phyloP scores from a whole-genome alignment of 2,113 vertebrate genomes.

The Turnix velox region DNA sequence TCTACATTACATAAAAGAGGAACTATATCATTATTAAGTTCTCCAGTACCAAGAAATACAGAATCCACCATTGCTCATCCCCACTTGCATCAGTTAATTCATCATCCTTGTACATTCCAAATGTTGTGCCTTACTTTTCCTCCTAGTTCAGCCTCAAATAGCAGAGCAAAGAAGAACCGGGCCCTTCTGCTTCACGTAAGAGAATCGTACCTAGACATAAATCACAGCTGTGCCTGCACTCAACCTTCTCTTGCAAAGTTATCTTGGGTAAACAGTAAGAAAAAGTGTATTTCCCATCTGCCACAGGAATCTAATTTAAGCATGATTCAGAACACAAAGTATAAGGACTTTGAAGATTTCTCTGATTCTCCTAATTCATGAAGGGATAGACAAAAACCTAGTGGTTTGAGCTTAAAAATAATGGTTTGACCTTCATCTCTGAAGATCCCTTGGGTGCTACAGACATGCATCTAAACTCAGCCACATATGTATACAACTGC shows the following conservation, averaged over 20 bases:
- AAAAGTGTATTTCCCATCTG: background rate
- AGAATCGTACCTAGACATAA: background rate
- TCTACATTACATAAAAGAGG: background rate
- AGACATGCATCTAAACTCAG: background rate
- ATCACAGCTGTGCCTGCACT: background rate
- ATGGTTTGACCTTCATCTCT: background rate
- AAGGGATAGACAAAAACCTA: too few relatives aligned
- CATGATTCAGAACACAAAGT: background rate
- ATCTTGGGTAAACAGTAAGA: background rate
- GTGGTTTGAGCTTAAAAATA: too few relatives aligned
- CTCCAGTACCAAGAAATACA: background rate
- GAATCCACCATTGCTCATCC: background rate
- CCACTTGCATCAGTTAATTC: background rate
- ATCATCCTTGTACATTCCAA: background rate
- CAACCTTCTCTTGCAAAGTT: background rate
- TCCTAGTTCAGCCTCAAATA: background rate
- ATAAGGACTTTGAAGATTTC: background rate
- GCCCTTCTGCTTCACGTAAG: background rate
- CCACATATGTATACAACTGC: rapidly evolving
- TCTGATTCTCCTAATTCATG: background rate
- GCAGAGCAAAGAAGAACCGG: background rate
- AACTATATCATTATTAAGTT: background rate
- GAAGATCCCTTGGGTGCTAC: background rate
- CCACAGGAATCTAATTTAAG: background rate
- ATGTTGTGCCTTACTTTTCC: background rate